Percentiles rank a stretch among this genome's conserved stretches.
These are phyloP conservation scores for Frieseomelitta varia DNA, from an alignment of 1,140 invertebrate species.

Conservation along the genomic window DNA sequence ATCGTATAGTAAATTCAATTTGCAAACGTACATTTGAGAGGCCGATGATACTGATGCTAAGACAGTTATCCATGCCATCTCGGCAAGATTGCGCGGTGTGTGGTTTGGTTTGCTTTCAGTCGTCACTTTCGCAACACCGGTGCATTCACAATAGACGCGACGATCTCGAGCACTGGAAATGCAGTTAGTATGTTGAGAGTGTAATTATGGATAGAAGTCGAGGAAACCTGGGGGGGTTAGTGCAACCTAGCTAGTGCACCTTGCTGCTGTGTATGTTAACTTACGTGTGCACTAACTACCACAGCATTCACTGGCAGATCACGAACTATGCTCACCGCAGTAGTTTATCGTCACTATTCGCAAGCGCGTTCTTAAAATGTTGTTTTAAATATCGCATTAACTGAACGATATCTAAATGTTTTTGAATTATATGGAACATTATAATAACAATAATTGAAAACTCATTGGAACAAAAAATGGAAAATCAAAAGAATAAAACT, in stretches of 20 bases:
- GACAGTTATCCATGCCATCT: background rate
- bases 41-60: background rate
- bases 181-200: constrained; percentile 13
- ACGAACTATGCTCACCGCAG: background rate
- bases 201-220: constrained; percentile 28
- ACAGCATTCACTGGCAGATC: background rate
- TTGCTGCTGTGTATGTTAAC: background rate
- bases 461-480: no score
- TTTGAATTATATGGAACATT: background rate
- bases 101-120: constrained; percentile 16
- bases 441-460: background rate
- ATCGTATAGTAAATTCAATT: background rate
- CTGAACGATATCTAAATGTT: background rate
- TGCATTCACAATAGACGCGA: constrained; percentile 19
- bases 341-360: background rate
- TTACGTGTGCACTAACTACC: background rate
- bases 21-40: background rate
- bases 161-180: background rate
- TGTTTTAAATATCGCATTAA: rapidly evolving
- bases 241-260: background rate
- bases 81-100: constrained; percentile 5
- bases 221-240: constrained; percentile 5
- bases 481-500: no score
- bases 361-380: background rate
- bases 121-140: background rate